Evolutionary conservation across 1,140 invertebrate species (phyloP).

Genomic region (Idris sp.): DNA sequence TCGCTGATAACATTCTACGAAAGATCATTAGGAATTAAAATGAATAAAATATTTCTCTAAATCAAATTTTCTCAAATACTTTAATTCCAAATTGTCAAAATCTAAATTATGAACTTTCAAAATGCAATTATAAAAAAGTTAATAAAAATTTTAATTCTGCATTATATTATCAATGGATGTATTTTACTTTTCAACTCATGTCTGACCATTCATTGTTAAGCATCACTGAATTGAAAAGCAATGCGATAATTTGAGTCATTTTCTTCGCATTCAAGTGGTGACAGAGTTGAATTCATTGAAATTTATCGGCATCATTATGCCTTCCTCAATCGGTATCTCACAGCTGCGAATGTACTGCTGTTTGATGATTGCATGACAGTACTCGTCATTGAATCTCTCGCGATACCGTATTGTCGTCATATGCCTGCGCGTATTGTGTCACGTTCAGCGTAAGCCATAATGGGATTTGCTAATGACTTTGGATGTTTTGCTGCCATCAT

Average conservation of each 20-base stretch:
- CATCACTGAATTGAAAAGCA: no score
- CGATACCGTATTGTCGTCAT: constrained; percentile 67
- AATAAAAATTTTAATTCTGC: no score
- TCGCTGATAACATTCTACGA: constrained; percentile 70
- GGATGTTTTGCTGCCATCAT: constrained; percentile 60
- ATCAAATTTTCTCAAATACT: no score
- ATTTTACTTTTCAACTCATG: no score
- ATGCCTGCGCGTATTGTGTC: constrained; percentile 59
- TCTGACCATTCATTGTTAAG: no score
- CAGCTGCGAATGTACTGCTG: constrained; percentile 57
- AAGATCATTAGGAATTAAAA: no score
- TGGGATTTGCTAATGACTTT: constrained; percentile 68
- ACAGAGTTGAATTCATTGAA: neutral
- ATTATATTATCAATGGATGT: no score
- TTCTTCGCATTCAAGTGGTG: neutral
- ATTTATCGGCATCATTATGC: constrained; percentile 19
- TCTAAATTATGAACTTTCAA: no score
- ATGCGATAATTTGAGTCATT: no score
- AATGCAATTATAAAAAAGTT: no score
- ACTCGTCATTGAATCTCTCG: constrained; percentile 70
- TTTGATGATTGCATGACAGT: constrained; percentile 69
- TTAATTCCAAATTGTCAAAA: no score
- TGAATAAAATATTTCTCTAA: no score
- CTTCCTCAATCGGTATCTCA: constrained; percentile 37
- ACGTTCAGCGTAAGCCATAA: constrained; percentile 62